phyloP scores from a whole-genome alignment of 2,888 invertebrate species.

The Cosmorhoe ocellata region DNA sequence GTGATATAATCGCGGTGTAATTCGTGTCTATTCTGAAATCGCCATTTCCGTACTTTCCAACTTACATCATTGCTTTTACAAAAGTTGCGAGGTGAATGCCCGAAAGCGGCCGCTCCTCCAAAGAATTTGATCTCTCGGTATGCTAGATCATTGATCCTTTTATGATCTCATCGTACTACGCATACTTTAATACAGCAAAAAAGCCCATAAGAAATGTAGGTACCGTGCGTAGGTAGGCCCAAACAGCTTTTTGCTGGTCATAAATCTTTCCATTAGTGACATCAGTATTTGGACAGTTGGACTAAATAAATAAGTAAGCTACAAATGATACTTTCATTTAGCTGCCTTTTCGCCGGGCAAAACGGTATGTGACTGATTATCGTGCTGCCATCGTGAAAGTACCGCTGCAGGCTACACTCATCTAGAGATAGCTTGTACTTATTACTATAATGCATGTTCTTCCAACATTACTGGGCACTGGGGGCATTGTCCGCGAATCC shows the following conservation, averaged over 20 bases:
- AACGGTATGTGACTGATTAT: slow-evolving; percentile 53
- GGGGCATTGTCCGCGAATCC: slow-evolving; percentile 68
- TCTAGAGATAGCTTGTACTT: slow-evolving; percentile 23
- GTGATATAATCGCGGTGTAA: slow-evolving; percentile 69
- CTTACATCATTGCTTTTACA: slow-evolving; percentile 71
- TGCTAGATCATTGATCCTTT: slow-evolving; percentile 76
- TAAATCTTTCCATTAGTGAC: slow-evolving; percentile 19
- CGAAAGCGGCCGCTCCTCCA: slow-evolving; percentile 50
- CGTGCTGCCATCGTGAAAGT: slow-evolving; percentile 61
- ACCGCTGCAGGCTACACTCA: slow-evolving; percentile 61
- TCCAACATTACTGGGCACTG: slow-evolving; percentile 32
- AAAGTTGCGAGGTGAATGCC: slow-evolving; percentile 67
- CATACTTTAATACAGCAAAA: slow-evolving; percentile 39
- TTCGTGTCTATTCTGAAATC: slow-evolving; percentile 65
- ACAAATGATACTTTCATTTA: slow-evolving; percentile 59
- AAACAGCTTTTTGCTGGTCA: slow-evolving; percentile 33
- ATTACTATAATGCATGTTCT: slow-evolving; percentile 16
- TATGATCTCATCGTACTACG: slow-evolving; percentile 73
- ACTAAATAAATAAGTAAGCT: slow-evolving; percentile 16
- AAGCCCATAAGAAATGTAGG: slow-evolving; percentile 37
- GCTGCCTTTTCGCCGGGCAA: slow-evolving; percentile 55
- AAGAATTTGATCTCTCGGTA: slow-evolving; percentile 67
- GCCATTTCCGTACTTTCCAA: slow-evolving; percentile 78
- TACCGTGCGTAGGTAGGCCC: slow-evolving; percentile 31
- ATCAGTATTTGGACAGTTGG: slow-evolving; percentile 20